A percentile compares a stretch with the other conserved stretches of the same genome.
phyloP scores from a whole-genome alignment of 2,113 vertebrate species.

The Ctenomys sociabilis region DNA sequence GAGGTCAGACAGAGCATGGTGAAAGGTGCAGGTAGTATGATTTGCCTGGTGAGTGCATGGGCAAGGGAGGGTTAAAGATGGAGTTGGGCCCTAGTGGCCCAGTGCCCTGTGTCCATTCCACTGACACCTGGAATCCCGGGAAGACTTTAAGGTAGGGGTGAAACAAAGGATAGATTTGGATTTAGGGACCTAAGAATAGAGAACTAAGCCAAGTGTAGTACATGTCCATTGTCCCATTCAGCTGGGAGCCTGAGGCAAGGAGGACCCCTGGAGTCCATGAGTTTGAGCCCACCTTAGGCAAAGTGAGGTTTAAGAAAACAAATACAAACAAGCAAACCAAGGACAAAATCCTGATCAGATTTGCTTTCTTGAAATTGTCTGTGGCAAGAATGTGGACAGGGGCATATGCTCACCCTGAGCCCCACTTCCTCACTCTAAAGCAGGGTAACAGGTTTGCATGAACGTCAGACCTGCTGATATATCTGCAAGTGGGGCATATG shows the following conservation, averaged over 20 bases:
- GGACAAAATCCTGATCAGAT: background rate
- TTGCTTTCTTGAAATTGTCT: background rate
- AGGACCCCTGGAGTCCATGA: background rate
- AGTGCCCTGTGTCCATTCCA: background rate
- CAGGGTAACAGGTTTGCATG: background rate
- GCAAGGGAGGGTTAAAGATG: background rate
- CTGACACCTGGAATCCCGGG: background rate
- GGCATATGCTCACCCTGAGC: background rate
- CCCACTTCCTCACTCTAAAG: background rate
- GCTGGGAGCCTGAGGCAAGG: background rate
- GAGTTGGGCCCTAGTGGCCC: too few species aligned
- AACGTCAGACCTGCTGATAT: background rate
- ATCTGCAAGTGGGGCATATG: background rate
- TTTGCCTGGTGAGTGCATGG: background rate
- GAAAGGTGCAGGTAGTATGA: background rate
- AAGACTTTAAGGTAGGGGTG: too few species aligned
- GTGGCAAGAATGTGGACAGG: background rate
- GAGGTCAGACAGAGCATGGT: background rate
- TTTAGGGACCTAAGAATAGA: background rate
- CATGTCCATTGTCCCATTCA: background rate
- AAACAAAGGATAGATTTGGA: background rate
- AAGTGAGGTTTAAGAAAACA: background rate
- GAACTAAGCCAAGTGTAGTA: background rate
- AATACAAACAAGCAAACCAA: background rate
- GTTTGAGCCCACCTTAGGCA: background rate